Conservation (phyloP, 2,888 invertebrate genomes). For the Allygus modestus region DNA sequence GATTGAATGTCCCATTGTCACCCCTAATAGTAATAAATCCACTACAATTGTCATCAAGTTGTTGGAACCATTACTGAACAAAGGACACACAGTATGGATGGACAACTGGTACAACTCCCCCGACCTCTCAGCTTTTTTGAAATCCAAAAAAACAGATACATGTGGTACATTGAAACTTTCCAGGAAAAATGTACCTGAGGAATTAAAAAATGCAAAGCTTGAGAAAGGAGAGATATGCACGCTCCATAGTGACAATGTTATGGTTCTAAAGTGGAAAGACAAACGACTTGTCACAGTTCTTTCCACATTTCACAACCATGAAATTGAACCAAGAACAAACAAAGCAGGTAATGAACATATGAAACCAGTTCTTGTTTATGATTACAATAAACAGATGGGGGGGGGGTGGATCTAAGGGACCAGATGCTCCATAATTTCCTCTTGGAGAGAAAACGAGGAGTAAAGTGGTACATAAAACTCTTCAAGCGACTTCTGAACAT, state of each 20-base stretch:
- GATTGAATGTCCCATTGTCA: background rate
- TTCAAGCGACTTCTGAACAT: constrained; percentile 52
- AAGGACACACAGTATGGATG: constrained; percentile 32
- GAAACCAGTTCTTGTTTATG: constrained; percentile 45
- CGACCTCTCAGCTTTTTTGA: constrained; percentile 33
- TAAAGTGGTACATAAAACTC: constrained; percentile 54
- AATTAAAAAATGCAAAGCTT: background rate
- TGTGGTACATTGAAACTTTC: constrained; percentile 18
- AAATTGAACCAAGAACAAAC: background rate
- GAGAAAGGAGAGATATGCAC: constrained; percentile 72
- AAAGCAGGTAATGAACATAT: constrained; percentile 28
- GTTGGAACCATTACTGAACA: constrained; percentile 15
- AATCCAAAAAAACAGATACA: constrained; percentile 38
- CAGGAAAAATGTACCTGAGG: constrained; percentile 37
- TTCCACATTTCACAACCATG: constrained; percentile 37
- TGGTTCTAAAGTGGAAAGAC: constrained; percentile 26
- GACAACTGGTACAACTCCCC: constrained; percentile 48
- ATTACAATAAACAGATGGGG: constrained; percentile 57
- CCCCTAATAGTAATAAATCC: constrained; percentile 21
- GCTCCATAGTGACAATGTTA: constrained; percentile 13
- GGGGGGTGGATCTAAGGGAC: constrained; percentile 51
- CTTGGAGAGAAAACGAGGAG: constrained; percentile 37
- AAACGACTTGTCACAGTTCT: constrained; percentile 29
- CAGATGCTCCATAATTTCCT: constrained; percentile 42
- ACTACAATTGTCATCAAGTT: background rate